Conservation (phyloP, 2,888 invertebrate species). For the Apamea anceps region DNA sequence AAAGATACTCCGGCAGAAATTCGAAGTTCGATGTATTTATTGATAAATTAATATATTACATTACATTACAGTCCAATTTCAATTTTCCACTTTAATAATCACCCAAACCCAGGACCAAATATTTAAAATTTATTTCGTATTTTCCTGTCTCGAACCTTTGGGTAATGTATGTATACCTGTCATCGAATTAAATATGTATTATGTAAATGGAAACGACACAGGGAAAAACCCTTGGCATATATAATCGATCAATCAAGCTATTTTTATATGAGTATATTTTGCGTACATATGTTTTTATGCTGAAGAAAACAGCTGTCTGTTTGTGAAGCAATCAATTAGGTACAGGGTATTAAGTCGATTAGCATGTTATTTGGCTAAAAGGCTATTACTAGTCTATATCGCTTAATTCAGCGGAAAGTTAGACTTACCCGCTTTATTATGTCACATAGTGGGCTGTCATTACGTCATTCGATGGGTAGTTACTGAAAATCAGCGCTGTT, state of each 20-base stretch:
- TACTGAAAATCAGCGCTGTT: too few species aligned
- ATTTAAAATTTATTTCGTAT: constrained; percentile 26
- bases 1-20: background rate
- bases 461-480: too few species aligned
- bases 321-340: constrained; percentile 48
- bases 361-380: constrained; percentile 26
- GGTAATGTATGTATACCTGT: constrained; percentile 53
- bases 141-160: constrained; percentile 20
- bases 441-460: too few species aligned
- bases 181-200: constrained; percentile 59
- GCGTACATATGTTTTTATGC: constrained; percentile 23
- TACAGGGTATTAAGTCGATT: constrained; percentile 10
- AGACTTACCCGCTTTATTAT: too few species aligned
- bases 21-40: background rate
- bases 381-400: background rate
- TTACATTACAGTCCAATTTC: constrained; percentile 7
- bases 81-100: constrained; percentile 16
- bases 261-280: constrained; percentile 36
- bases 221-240: constrained; percentile 46
- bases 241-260: constrained; percentile 60
- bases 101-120: constrained; percentile 25
- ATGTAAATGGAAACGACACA: constrained; percentile 55
- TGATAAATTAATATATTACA: background rate
- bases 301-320: constrained; percentile 41
- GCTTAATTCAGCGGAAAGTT: too few species aligned